Evolutionary conservation across 2,113 vertebrate genomes (phyloP).

Genomic region (Spheniscus mendiculus): DNA sequence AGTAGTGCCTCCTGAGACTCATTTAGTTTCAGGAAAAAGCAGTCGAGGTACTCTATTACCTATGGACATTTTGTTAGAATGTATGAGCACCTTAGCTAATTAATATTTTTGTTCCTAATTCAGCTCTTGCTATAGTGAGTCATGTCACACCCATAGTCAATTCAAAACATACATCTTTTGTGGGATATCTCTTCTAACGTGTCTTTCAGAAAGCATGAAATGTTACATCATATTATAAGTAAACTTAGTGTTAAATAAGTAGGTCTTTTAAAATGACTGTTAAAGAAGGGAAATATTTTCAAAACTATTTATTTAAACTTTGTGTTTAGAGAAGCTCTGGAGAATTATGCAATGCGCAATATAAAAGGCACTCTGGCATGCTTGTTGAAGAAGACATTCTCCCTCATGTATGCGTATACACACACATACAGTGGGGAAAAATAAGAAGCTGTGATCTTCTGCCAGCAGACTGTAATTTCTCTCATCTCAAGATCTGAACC

Average conservation of each 20-base stretch:
- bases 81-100: neutral
- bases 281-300: neutral
- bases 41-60: neutral
- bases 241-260: neutral
- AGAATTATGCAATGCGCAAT: neutral
- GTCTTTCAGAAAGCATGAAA: neutral
- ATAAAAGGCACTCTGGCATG: neutral
- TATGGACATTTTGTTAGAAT: neutral
- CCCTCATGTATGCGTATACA: neutral
- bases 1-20: neutral
- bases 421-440: neutral
- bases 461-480: neutral
- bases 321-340: neutral
- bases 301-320: neutral
- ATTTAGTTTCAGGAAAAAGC: neutral
- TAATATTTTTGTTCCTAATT: neutral
- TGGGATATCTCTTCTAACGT: neutral
- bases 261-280: neutral
- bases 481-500: neutral
- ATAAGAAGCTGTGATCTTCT: neutral
- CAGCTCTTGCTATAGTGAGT: neutral
- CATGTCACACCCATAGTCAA: neutral
- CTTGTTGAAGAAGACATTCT: neutral
- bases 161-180: neutral
- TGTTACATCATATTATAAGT: neutral